Base-by-base conservation (phyloP, 2,797 vertebrate species). In the Crax fasciolata region DNA sequence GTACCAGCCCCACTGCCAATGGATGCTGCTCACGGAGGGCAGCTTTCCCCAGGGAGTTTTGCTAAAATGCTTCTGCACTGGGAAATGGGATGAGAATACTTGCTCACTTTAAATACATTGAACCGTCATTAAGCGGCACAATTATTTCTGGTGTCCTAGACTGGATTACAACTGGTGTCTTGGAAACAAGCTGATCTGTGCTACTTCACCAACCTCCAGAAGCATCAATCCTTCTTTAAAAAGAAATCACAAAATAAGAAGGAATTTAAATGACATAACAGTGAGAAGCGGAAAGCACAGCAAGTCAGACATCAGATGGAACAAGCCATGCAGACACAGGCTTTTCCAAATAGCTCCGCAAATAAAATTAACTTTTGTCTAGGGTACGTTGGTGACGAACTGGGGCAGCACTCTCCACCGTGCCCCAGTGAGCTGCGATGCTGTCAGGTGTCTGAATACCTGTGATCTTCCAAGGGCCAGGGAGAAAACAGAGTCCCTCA, bases 271-370 rank as follows among this genome's bases (percentile, higher is more conserved):
- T 74, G 11, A 52, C 6, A 2, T 44, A 89, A 65, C 27, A 70
- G 65, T 0, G 0, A 89, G 46, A 85, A 94, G 84, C 1, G 1
- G 65, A 92, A 88, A 80, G 62, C 51, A 78, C 35, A 75, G 54
- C 39, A 59, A 75, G 57, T 70, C 10, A 17, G 65, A 76, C 44
- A 55, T 87, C 58, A 59, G 43, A n/a, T 35, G 24, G 55, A 95
- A 77, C 25, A 77, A 75, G 63, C 13, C 27, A 51, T 68, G 49
- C 25, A 68, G 57, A 61, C 49, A 73, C 25, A 41, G n/a, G 16
- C 57, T 94, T 89, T 78, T 78, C 75, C 68, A 87, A 85, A 91
- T 23, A 83, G 54, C 27, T 81, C 70, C 79, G 41, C 44, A 82
- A 94, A 88, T n/a, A 39, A 61, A 76, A 83, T 43, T 28, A 28